Base-by-base conservation (phyloP, 2,113 vertebrate genomes). In the Notothenia coriiceps region DNA sequence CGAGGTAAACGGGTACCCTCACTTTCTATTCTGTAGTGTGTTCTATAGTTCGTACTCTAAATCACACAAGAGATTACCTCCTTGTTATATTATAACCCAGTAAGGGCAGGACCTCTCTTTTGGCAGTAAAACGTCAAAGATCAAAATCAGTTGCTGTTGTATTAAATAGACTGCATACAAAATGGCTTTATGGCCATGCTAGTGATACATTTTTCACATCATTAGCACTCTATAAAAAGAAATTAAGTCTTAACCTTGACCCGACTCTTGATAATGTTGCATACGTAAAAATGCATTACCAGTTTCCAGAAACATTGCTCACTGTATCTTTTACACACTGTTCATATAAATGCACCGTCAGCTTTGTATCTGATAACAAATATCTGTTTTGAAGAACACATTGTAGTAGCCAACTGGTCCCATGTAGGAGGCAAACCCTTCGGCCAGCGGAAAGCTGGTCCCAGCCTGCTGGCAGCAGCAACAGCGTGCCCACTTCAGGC, bases 351-450 rank as follows among this genome's bases (percentile, higher is more conserved):
- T 86, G 86, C 81, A 91, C 90, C 88, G 64, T 93, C 95, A 94
- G 94, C 95, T 88, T 60, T 71, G 87, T 85, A 40, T 89, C 77
- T 75, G 57, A 88, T 94, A 93, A 95, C 95, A 96, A 96, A 96
- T 95, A 93, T 94, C 88, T 95, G 90, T 91, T 88, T 89, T 91
- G 74, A 65, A 87, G 93, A 94, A 92, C 94, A 93, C 75, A 91
- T 93, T 94, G 92, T 95, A 91, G 88, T 69, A 91, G 95, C 95
- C 96, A 97, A 96, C 96, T 97, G 96, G 94, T 95, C 92, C 95
- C 93, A 90, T 94, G 95, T 94, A 1, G 97, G 96, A 95, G 95
- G 95, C 95, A 94, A 96, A 95, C 96, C 96, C 95, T 82, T 92
- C 85, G 95, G 96, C 95, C 94, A 92, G 94, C 86, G 81, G 89